Base-by-base conservation (phyloP, 2,113 vertebrate genomes). In the Urocynchramus pylzowi region DNA sequence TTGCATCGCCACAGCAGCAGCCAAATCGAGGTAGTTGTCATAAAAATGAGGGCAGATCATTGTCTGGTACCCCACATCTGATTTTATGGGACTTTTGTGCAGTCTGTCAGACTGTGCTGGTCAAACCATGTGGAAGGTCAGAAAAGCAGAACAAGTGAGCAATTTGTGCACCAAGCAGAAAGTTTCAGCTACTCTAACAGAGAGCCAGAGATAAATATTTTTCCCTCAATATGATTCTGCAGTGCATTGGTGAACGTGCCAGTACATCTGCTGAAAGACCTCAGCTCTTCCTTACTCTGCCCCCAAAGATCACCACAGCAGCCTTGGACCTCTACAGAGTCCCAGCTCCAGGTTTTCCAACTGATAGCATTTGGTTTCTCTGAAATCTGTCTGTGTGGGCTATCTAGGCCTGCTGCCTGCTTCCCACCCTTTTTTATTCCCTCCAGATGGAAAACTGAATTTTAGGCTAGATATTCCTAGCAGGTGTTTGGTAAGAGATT, bases 391-490 rank as follows among this genome's bases (percentile, higher is more conserved):
- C 86, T 93, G 88, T 91, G 92, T 92, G 96, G 92, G 83, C 92
- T 93, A 71, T 52, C 49, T 70, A 81, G 79, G 79, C 82, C 64
- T 89, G 56, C 60, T 1, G 64, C 76, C 71, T 84, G 47, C 53
- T 95, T 87, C 61, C 89, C 87, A 93, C 28, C 81, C 60, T n/a
- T 84, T 95, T 94, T 94, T 56, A 93, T 96, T 96, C 79, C 75
- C 84, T 97, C 91, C 87, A 94, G 94, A 91, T 84, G 91, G 73
- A 93, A 92, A 95, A 90, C 49, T 73, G 88, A 82, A 90, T 90
- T 93, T 96, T 71, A 86, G 64, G 53, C 49, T 79, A 73, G 68
- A 74, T 95, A 74, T 78, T 90, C 44, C 76, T 89, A 77, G 75
- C 84, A 95, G 95, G 87, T 97, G 78, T 89, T 97, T 47, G 53